phyloP scores from a whole-genome alignment of 2,888 invertebrate genomes.

The Shargacucullia verbasci region DNA sequence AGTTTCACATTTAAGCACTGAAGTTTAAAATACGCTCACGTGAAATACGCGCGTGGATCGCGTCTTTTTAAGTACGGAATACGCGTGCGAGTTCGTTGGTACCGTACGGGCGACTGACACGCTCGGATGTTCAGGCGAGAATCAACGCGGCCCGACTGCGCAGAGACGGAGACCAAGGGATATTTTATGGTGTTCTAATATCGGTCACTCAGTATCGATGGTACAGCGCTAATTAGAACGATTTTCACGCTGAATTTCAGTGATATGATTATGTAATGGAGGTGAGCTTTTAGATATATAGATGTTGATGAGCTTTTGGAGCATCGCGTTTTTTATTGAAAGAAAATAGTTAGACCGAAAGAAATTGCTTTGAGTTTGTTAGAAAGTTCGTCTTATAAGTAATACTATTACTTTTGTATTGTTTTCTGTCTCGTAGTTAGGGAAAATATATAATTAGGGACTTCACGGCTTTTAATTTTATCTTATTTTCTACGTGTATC shows the following conservation, averaged over 20 bases:
- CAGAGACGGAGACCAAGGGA: conserved; percentile 58
- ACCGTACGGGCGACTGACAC: conserved; percentile 69
- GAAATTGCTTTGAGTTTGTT: conserved; percentile 13
- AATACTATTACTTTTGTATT: conserved; percentile 1
- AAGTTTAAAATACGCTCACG: conserved; percentile 54
- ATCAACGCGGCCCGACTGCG: conserved; percentile 70
- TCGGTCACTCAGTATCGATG: conserved; percentile 37
- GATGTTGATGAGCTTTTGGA: no score
- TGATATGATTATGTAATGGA: neutral
- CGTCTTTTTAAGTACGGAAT: conserved; percentile 22
- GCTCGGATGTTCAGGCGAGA: conserved; percentile 58
- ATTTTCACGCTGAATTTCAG: conserved; percentile 11
- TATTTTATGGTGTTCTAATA: conserved; percentile 62
- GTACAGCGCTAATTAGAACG: conserved; percentile 35
- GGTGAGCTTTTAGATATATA: no score
- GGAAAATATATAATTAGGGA: neutral
- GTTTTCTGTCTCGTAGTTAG: conserved; percentile 1
- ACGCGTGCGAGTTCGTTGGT: conserved; percentile 44
- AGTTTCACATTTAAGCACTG: conserved; percentile 59
- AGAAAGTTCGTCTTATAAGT: conserved; percentile 18
- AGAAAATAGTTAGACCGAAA: conserved; percentile 20
- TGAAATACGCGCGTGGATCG: conserved; percentile 47
- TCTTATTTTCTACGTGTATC: no score
- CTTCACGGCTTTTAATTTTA: no score
- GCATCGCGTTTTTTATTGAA: conserved; percentile 21